Conservation (phyloP, 2,797 vertebrate species). For the Epinephelus malabaricus region DNA sequence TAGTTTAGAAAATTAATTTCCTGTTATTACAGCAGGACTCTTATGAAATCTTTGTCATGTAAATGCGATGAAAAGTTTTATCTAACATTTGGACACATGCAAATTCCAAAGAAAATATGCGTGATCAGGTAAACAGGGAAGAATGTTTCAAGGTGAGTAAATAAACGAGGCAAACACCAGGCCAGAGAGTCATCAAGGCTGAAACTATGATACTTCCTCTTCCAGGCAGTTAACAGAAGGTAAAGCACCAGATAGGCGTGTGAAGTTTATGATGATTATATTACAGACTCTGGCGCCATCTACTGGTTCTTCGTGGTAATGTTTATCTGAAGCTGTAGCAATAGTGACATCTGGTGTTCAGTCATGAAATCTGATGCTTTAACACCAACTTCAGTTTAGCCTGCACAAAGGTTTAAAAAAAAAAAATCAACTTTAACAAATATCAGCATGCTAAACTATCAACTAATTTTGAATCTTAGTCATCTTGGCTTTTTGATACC, state of each 20-base stretch:
- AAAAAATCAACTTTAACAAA: neutral
- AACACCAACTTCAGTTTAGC: neutral
- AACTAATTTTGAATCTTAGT: no score
- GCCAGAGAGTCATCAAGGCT: neutral
- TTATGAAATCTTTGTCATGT: neutral
- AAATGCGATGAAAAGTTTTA: no score
- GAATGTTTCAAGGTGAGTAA: neutral
- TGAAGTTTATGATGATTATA: neutral
- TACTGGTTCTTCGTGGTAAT: neutral
- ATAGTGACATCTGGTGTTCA: slow-evolving; percentile 31
- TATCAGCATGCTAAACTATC: no score
- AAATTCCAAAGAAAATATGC: neutral
- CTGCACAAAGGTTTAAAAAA: neutral
- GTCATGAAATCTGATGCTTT: neutral
- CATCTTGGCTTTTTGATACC: no score
- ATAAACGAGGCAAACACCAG: neutral
- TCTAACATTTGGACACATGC: neutral
- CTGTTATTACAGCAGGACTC: slow-evolving; percentile 29
- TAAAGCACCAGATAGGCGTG: rapidly evolving
- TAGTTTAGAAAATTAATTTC: slow-evolving; percentile 24
- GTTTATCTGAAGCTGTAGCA: neutral
- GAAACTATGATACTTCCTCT: slow-evolving; percentile 2
- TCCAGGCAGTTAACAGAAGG: neutral
- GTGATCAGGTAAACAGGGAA: neutral
- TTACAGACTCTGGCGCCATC: slow-evolving; percentile 13